Evolutionary conservation across 2,888 invertebrate genomes (phyloP), one percentile per base, ranked within the genome.

Genomic region (Folsomia manolachei): DNA sequence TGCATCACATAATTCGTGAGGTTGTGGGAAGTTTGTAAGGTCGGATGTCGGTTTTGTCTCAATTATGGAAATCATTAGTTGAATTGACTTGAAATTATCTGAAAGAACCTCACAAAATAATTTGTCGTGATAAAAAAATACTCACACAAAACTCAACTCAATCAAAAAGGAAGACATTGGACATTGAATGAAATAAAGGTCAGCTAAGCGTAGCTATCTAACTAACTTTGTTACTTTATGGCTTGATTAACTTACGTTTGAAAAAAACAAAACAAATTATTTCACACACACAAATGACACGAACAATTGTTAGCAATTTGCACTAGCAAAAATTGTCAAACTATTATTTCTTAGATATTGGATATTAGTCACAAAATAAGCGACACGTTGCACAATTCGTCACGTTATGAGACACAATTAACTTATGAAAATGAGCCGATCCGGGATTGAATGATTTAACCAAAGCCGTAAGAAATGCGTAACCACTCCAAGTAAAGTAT

Each of bases 31-130:
- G 39, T 56, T 56, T 18, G 18, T 19, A 56, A 56, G 56, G 56
- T 56, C 56, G 56, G 56, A 56, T 56, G 56, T 56, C 56, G 56
- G 56, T 56, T 56, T 56, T 56, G 56, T 19, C 56, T 56, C 56
- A 56, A 56, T 56, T 56, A 56, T 56, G 56, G 56, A 56, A 56
- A 56, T 56, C 56, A 56, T 56, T 56, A 56, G 56, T 56, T 56
- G 39, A 39, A 39, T n/a, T n/a, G n/a, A n/a, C n/a, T n/a, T n/a
- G 14, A 39, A 39, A 39, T 56, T 56, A 18, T 21, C 4, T 56
- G 56, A 56, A 56, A 39, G 39, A 39, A 18, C 7, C 4, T 7
- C 4, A 56, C 4, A 56, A 56, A 19, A 19, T n/a, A 56, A 56
- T 56, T 56, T n/a, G 56, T 56, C 19, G 4, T 14, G 4, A 56